A percentile compares a stretch with the other conserved stretches of the same genome.
Evolutionary conservation across 64 coral and sea anemone genomes (phyloP).

Genomic region (Stichodactyla mertensii): DNA sequence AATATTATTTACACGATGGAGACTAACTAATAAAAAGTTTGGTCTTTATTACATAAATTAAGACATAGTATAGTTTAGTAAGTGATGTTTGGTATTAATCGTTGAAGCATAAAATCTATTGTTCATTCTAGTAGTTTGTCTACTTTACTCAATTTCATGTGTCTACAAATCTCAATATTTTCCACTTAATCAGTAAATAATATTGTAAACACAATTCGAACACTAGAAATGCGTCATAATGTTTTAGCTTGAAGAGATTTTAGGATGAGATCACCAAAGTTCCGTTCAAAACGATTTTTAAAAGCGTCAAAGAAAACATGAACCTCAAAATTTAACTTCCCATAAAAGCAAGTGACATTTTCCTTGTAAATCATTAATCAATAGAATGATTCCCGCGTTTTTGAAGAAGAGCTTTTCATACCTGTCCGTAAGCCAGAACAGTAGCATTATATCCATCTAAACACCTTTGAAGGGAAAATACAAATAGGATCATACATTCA

Average conservation of each 20-base stretch:
- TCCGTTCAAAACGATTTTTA: background rate
- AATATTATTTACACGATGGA: background rate
- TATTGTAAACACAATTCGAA: background rate
- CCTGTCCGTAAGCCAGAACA: constrained; percentile 97
- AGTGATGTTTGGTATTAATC: background rate
- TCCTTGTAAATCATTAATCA: constrained; percentile 2
- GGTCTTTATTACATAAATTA: background rate
- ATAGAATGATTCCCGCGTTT: background rate
- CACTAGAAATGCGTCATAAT: background rate
- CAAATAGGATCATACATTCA: background rate
- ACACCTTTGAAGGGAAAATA: constrained; percentile 55
- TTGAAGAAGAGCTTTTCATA: constrained; percentile 2
- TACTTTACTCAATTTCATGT: background rate
- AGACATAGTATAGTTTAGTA: background rate
- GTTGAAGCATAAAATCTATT: background rate
- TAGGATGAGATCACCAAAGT: background rate
- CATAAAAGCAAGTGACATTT: constrained; percentile 4
- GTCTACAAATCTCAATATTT: background rate
- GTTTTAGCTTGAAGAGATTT: background rate
- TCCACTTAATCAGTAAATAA: constrained; percentile 2
- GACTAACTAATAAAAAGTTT: background rate
- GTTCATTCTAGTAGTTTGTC: background rate
- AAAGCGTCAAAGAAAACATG: background rate
- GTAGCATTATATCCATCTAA: constrained; percentile 98
- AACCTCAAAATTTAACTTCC: background rate